Base-by-base conservation (phyloP, 2,113 vertebrate genomes). In the Neodontobutis hainanensis region DNA sequence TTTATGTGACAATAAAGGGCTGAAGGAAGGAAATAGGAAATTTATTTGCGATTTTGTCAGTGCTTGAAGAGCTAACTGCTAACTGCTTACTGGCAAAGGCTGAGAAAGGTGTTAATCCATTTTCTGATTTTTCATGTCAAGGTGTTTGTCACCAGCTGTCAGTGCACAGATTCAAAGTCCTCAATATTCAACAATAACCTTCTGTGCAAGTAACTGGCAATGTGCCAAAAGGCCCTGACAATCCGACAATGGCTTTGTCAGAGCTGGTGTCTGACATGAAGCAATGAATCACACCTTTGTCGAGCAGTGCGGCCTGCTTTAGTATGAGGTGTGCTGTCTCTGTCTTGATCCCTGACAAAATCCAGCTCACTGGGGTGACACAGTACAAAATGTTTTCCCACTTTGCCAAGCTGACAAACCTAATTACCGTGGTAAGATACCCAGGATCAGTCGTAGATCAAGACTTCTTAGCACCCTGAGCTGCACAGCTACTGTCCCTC, bases 321-420 rank as follows among this genome's bases (percentile, higher is more conserved):
- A 34, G 67, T 72, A 72, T 68, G 80, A 61, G 63, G 58, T 43
- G 70, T 50, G 65, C 77, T 46, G 69, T 66, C 79, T 85, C 45
- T 61, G 5, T 62, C 71, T 70, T 85, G 81, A 90, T 86, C 86
- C 86, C 84, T 72, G 81, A 90, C 85, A 90, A 73, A 81, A 84
- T 81, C 85, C 77, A 82, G 65, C 80, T 85, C 48, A 56, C 46
- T 70, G 74, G 83, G 83, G 86, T 73, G 87, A 88, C 86, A 84
- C 73, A 38, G 71, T 81, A 82, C 86, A 89, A 88, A 89, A 86
- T 65, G 75, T 84, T 88, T 88, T 70, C 79, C 73, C 77, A 82
- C 79, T 87, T 80, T 81, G 65, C 73, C 82, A 55, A 88, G 80
- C 86, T 86, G 86, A 86, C 87, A 86, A 80, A 85, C 64, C 84